Conservation (phyloP, 1,140 invertebrate species). For the Tetramorium simillimum region DNA sequence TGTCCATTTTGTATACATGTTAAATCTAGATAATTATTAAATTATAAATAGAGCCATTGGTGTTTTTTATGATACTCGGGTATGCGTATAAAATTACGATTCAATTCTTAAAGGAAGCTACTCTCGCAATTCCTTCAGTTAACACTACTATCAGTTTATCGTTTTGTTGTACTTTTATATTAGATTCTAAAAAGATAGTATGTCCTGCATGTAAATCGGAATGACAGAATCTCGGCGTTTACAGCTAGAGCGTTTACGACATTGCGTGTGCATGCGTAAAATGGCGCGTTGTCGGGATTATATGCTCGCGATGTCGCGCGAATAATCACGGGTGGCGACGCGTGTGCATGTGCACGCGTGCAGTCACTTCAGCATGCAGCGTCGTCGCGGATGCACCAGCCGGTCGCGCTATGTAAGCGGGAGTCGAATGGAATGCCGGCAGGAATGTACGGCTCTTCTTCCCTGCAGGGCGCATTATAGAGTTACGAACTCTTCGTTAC, state of each 20-base stretch:
- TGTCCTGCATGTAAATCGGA: neutral
- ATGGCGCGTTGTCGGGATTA: slow-evolving; percentile 27
- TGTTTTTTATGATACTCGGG: neutral
- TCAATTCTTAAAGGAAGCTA: neutral
- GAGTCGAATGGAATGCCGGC: slow-evolving; percentile 70
- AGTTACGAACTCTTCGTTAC: slow-evolving; percentile 74
- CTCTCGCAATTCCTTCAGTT: neutral
- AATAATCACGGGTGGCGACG: slow-evolving; percentile 40
- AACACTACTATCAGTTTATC: neutral
- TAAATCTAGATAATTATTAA: neutral
- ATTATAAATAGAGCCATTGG: neutral
- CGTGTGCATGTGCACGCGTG: slow-evolving; percentile 24
- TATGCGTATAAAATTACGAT: neutral
- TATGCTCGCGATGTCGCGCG: slow-evolving; percentile 61
- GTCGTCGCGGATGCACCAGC: slow-evolving; percentile 65
- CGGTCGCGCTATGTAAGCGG: slow-evolving; percentile 64
- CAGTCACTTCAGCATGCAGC: slow-evolving; percentile 40
- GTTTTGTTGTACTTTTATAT: neutral
- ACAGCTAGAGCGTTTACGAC: neutral
- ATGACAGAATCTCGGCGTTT: neutral
- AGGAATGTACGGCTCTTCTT: slow-evolving; percentile 69
- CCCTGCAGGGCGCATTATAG: slow-evolving; percentile 73
- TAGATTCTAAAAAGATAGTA: neutral
- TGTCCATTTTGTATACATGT: neutral
- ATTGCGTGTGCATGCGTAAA: slow-evolving; percentile 16